Conservation (phyloP, 2,888 invertebrate species). For the Copidosoma aretas region DNA sequence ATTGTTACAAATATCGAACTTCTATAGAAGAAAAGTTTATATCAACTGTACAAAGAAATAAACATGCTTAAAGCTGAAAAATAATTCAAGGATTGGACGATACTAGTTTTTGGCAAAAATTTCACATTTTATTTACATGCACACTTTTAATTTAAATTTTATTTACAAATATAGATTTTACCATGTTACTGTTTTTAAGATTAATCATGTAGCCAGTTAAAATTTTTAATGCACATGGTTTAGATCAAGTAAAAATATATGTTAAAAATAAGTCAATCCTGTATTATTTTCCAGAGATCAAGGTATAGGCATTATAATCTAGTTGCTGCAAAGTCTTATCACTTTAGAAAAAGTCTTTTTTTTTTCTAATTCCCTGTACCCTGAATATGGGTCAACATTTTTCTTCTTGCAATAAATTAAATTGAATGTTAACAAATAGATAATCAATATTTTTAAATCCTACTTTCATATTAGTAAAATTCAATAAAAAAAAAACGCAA, state of each 20-base stretch:
- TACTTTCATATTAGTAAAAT: slow-evolving; percentile 21
- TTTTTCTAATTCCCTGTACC: slow-evolving; percentile 23
- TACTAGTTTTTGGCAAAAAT: slow-evolving; percentile 1
- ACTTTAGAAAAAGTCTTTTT: slow-evolving; percentile 30
- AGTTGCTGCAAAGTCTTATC: slow-evolving; percentile 29
- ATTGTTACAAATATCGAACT: slow-evolving; percentile 37
- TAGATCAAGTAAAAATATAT: slow-evolving; percentile 8
- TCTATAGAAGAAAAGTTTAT: slow-evolving; percentile 34
- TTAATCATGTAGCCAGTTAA: no score
- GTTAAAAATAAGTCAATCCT: slow-evolving; percentile 22
- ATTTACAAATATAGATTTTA: slow-evolving; percentile 30
- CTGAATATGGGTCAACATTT: slow-evolving; percentile 18
- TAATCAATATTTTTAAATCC: slow-evolving; percentile 14
- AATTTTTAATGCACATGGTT: background rate
- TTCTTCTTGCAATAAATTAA: slow-evolving; percentile 8
- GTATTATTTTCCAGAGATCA: slow-evolving; percentile 31
- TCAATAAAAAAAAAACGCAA: slow-evolving; percentile 17
- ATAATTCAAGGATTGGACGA: slow-evolving; percentile 29
- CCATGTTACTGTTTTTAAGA: background rate
- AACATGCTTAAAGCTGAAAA: slow-evolving; percentile 31
- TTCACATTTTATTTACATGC: slow-evolving; percentile 15
- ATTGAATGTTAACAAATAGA: slow-evolving; percentile 24
- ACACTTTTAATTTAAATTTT: slow-evolving; percentile 13
- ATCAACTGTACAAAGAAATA: slow-evolving; percentile 37
- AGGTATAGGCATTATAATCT: slow-evolving; percentile 21